Base-by-base conservation (phyloP, 1,140 invertebrate genomes). In the Drosophila littoralis region DNA sequence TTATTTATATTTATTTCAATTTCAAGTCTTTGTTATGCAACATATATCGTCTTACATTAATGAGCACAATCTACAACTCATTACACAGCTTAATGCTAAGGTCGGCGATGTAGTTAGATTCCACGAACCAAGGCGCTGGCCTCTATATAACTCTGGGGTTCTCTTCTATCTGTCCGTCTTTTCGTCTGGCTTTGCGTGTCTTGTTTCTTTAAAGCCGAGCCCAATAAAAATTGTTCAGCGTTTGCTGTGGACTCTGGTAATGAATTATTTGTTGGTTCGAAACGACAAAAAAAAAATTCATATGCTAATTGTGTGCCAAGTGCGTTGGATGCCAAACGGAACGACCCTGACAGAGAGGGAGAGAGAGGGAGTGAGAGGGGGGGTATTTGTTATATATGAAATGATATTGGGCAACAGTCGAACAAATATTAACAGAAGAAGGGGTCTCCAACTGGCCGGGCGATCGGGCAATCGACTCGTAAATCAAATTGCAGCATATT, bases 251-350 rank as follows among this genome's bases (percentile, higher is more conserved):
- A 32, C 32, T 68, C 40, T 67, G 68, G 59, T 66, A 81, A 74
- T 81, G 60, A 82, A 82, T 69, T 82, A 68, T 70, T 68, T 81
- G 61, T 65, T 22, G 22, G 2, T 5, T 28, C 22, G 22, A 75
- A 78, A 78, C 67, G 79, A 81, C 79, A 79, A 12, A 63, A 70
- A 15, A 58, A 55, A 75, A 75, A 79, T 82, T 82, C 81, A 60
- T 83, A 83, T 83, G 79, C 76, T 83, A 82, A 81, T 81, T 81
- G 79, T 68, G 79, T 81, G 72, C 78, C 73, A 80, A 82, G 75
- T 74, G 75, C 75, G 75, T 66, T 43, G 61, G 22, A 28, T 54
- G 57, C 73, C 60, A 81, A 73, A 80, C 63, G 79, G 75, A 81
- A 82, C 79, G 79, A 82, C 79, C 75, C 60, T 82, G 80, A 71